Conservation (phyloP, 2,888 invertebrate genomes). For the Chaetoderma sp. region DNA sequence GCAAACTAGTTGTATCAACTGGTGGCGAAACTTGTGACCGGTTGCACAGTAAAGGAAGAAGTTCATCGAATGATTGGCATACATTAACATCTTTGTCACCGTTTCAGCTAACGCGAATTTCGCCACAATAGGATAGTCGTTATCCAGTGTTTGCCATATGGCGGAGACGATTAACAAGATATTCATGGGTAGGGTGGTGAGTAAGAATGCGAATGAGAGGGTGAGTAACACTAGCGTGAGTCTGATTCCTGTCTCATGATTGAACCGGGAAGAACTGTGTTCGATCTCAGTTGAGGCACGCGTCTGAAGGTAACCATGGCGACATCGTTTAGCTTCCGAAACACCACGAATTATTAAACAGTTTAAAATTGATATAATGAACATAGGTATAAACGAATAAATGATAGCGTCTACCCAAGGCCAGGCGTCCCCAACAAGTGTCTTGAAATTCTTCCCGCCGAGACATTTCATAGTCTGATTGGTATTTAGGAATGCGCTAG, state of each 20-base stretch:
- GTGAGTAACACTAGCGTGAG: constrained; percentile 56
- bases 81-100: constrained; percentile 61
- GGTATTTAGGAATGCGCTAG: too few species aligned
- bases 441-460: constrained; percentile 32
- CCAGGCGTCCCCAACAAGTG: constrained; percentile 52
- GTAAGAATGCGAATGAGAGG: constrained; percentile 61
- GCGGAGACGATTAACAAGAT: constrained; percentile 40
- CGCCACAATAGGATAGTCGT: constrained; percentile 34
- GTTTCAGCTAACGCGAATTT: constrained; percentile 47
- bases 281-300: background rate
- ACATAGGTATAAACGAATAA: constrained; percentile 63
- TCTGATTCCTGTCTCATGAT: constrained; percentile 38
- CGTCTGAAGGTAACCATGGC: constrained; percentile 3
- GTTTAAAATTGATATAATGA: constrained; percentile 52
- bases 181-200: constrained; percentile 64
- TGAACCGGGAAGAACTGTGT: constrained; percentile 16
- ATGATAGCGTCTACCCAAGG: constrained; percentile 63
- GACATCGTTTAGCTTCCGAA: constrained; percentile 13
- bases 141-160: constrained; percentile 13
- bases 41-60: constrained; percentile 60
- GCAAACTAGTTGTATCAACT: constrained; percentile 45
- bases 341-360: constrained; percentile 45
- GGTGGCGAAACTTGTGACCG: constrained; percentile 55
- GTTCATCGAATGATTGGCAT: constrained; percentile 63
- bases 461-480: constrained; percentile 31